Evolutionary conservation across 2,113 vertebrate genomes (phyloP).

Genomic region (Delphinus delphis): DNA sequence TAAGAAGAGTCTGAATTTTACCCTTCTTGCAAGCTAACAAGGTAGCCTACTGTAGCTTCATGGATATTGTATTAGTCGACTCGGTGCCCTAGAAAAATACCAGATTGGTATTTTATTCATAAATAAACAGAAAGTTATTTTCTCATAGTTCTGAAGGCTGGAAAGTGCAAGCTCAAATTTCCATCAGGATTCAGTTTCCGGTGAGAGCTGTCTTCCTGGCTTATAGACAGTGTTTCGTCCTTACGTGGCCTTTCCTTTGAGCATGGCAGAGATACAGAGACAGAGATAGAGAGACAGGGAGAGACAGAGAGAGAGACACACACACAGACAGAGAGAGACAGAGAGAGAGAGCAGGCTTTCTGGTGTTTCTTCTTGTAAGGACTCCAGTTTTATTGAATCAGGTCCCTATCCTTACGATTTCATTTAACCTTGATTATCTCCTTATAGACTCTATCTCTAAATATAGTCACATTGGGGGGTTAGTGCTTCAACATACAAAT

Average conservation of each 20-base stretch:
- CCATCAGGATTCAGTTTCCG: neutral
- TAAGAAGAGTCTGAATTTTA: slow-evolving; percentile 3
- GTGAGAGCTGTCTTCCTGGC: neutral
- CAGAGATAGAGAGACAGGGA: neutral
- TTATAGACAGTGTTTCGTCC: neutral
- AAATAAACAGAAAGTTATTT: neutral
- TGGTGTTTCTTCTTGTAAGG: neutral
- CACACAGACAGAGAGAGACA: neutral
- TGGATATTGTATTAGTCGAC: neutral
- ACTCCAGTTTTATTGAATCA: neutral
- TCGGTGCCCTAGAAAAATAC: neutral
- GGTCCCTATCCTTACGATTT: neutral
- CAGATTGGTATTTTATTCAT: neutral
- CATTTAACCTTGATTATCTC: neutral
- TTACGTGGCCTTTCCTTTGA: neutral
- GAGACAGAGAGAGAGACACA: neutral
- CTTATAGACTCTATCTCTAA: neutral
- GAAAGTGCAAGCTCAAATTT: neutral
- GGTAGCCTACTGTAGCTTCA: neutral
- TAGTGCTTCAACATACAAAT: neutral
- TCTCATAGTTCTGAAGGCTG: neutral
- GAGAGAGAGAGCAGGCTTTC: neutral
- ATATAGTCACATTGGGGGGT: neutral
- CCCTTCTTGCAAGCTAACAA: neutral
- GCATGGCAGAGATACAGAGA: neutral